Conservation (phyloP, 2,888 invertebrate genomes). For the Hermaeophaga mercurialis region DNA sequence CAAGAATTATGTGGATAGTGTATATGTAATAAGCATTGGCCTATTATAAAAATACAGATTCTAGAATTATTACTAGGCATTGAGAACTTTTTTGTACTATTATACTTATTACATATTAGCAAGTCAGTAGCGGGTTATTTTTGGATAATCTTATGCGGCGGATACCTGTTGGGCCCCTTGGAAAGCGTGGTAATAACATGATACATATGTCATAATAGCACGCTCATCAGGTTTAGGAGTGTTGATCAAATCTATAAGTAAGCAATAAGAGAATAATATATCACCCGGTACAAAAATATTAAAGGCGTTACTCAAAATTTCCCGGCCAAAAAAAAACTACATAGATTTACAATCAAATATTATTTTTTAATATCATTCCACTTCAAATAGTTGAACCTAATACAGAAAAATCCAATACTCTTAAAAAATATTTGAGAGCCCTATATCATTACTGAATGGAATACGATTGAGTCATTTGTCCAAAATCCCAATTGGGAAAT, state of each 20-base stretch:
- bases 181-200: conserved; percentile 99
- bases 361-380: too few species aligned
- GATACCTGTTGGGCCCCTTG: conserved; percentile 97
- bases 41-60: too few species aligned
- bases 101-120: conserved; percentile 14
- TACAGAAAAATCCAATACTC: too few species aligned
- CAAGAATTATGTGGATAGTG: neutral
- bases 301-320: neutral
- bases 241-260: conserved; percentile 94
- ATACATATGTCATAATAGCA: conserved; percentile 99
- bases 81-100: too few species aligned
- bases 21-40: conserved; percentile 3
- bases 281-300: neutral
- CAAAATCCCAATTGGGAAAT: too few species aligned
- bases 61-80: too few species aligned
- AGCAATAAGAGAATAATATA: conserved; percentile 26
- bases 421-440: too few species aligned
- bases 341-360: too few species aligned
- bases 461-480: too few species aligned
- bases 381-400: too few species aligned
- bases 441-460: too few species aligned
- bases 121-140: conserved; percentile 32
- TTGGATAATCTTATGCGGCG: conserved; percentile 38
- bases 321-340: too few species aligned
- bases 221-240: conserved; percentile 99